Evolutionary conservation across 2,797 vertebrate species (phyloP), one percentile per base, ranked within the genome.

Genomic region (Semaprochilodus insignis): DNA sequence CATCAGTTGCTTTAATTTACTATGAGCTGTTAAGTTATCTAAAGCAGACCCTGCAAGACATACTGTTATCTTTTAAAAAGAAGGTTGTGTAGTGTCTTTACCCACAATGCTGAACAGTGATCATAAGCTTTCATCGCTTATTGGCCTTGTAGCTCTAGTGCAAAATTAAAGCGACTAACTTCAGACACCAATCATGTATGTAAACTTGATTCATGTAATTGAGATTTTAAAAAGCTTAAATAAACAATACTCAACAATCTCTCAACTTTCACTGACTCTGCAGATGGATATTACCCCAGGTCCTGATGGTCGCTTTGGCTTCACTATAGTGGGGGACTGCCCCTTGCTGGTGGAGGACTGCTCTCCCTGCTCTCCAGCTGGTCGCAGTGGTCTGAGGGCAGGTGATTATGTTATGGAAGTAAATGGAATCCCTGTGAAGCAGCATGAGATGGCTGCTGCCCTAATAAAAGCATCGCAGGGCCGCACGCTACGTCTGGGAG

Each of bases 371-470:
- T 97, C 96, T 0, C 96, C 96, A 0, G 96, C 97, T 0, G 95
- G 95, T 0, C 93, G 94, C 0, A 92, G 93, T 0, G 97, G 97
- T 75, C 85, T 98, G 23, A 90, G 95, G 85, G 94, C 94, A 0
- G 97, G 96, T 0, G 97, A 98, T 87, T 95, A 91, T 3, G 92
- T 98, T 78, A 95, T 98, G 93, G 96, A 97, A 86, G 94, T 98
- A 73, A 95, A 96, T 0, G 95, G 96, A 48, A 91, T 91, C 82
- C 93, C 96, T 0, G 96, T 97, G 84, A 86, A 84, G 86, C 89
- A 92, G 85, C 93, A 94, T 0, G 95, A 96, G 87, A 92, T 71
- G 6, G 96, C 93, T 0, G 95, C 92, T 0, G 87, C 92, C 0
- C 89, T 95, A 83, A 94, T 97, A 87, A 95, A 94, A 75, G 92